phyloP scores from a whole-genome alignment of 2,797 vertebrate species.

The Anguilla pacifica region DNA sequence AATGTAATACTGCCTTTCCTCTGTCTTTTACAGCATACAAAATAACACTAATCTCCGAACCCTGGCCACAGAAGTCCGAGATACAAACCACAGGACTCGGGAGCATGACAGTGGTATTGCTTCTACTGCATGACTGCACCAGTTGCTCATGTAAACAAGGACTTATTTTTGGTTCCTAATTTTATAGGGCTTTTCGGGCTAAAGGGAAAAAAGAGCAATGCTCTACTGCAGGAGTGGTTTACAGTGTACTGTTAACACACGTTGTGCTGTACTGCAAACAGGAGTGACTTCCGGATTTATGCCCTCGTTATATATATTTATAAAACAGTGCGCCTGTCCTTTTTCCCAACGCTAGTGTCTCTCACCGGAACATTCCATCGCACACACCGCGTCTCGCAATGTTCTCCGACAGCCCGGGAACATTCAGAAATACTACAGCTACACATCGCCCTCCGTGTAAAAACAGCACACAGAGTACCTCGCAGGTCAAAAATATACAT shows the following conservation, averaged over 20 bases:
- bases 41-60: constrained; percentile 21
- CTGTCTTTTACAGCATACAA: constrained; percentile 34
- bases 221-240: constrained; percentile 49
- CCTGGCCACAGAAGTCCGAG: constrained; percentile 43
- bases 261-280: background rate
- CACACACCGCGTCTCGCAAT: constrained; percentile 44
- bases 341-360: constrained; percentile 30
- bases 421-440: constrained; percentile 38
- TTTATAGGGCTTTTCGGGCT: constrained; percentile 49
- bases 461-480: constrained; percentile 40
- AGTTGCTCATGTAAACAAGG: constrained; percentile 67
- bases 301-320: background rate
- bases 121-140: constrained; percentile 57
- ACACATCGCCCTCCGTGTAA: constrained; percentile 5
- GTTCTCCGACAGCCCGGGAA: background rate
- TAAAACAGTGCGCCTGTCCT: background rate
- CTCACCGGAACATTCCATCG: constrained; percentile 51
- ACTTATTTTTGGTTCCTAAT: constrained; percentile 34
- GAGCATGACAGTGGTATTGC: constrained; percentile 60
- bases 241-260: constrained; percentile 1
- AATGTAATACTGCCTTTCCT: constrained; percentile 17
- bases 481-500: constrained; percentile 44
- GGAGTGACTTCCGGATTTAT: background rate
- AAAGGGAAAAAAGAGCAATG: constrained; percentile 37
- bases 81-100: background rate